phyloP scores from a whole-genome alignment of 2,888 invertebrate genomes.

The Apotomis betuletana region DNA sequence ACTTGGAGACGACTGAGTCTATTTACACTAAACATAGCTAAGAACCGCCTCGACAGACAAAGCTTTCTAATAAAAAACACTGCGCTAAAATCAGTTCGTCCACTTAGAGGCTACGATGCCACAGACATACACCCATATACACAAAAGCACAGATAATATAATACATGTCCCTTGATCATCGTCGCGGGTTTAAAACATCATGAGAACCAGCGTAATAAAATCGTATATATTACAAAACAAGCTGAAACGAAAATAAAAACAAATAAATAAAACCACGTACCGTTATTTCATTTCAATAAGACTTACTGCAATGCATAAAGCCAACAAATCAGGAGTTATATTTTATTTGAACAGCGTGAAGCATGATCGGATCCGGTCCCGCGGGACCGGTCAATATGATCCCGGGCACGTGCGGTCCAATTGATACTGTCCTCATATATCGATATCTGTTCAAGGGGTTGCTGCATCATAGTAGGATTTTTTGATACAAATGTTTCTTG shows the following conservation, averaged over 20 bases:
- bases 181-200: too few species aligned
- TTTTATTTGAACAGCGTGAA: conserved; percentile 20
- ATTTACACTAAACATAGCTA: too few species aligned
- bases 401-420: conserved; percentile 27
- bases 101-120: too few species aligned
- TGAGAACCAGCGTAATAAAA: too few species aligned
- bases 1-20: too few species aligned
- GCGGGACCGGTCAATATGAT: conserved; percentile 30
- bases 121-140: too few species aligned
- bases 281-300: background rate
- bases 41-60: too few species aligned
- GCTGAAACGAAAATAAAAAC: background rate
- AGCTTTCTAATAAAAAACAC: too few species aligned
- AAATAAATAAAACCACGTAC: background rate
- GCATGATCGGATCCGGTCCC: conserved; percentile 23
- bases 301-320: conserved; percentile 2
- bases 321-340: conserved; percentile 18
- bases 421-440: conserved; percentile 36
- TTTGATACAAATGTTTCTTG: background rate
- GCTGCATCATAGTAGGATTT: background rate
- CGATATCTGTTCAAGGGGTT: conserved; percentile 20
- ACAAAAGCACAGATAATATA: too few species aligned
- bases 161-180: too few species aligned
- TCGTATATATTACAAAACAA: too few species aligned
- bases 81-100: too few species aligned